Percentiles rank a stretch among this genome's conserved stretches.
These are phyloP conservation scores for Holcopasites calliopsidis DNA, from an alignment of 1,140 invertebrate species.

Conservation along the genomic window DNA sequence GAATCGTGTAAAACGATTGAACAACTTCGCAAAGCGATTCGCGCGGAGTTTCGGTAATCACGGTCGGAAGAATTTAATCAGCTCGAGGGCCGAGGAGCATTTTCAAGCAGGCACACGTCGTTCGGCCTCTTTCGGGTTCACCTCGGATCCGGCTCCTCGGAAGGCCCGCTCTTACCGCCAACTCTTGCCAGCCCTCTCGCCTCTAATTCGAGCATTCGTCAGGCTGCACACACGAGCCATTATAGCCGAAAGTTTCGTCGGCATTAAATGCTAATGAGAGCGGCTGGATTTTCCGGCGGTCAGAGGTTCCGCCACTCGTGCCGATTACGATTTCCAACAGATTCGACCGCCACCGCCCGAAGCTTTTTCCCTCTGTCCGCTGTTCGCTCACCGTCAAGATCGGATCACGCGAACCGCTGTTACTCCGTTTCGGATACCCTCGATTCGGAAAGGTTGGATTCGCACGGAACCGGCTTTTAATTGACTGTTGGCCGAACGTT, in stretches of 20 bases:
- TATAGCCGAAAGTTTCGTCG: slow-evolving; percentile 67
- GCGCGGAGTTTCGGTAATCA: slow-evolving; percentile 43
- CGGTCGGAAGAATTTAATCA: slow-evolving; percentile 63
- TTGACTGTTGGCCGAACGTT: slow-evolving; percentile 37
- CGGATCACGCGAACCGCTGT: slow-evolving; percentile 56
- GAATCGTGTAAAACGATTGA: neutral
- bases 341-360: slow-evolving; percentile 46
- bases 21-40: slow-evolving; percentile 31
- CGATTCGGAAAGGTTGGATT: slow-evolving; percentile 44
- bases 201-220: slow-evolving; percentile 66
- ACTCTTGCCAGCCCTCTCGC: slow-evolving; percentile 49
- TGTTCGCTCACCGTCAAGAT: slow-evolving; percentile 31
- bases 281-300: slow-evolving; percentile 68
- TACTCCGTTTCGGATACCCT: slow-evolving; percentile 57
- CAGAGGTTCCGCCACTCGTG: slow-evolving; percentile 60
- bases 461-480: slow-evolving; percentile 46
- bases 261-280: slow-evolving; percentile 71
- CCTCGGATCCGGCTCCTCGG: slow-evolving; percentile 46
- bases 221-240: slow-evolving; percentile 64
- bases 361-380: neutral
- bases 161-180: slow-evolving; percentile 43
- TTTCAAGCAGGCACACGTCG: slow-evolving; percentile 52
- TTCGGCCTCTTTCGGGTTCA: slow-evolving; percentile 32
- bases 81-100: slow-evolving; percentile 49
- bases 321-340: slow-evolving; percentile 67